phyloP scores from a whole-genome alignment of 2,888 invertebrate genomes.

The Dorcus parallelipipedus region DNA sequence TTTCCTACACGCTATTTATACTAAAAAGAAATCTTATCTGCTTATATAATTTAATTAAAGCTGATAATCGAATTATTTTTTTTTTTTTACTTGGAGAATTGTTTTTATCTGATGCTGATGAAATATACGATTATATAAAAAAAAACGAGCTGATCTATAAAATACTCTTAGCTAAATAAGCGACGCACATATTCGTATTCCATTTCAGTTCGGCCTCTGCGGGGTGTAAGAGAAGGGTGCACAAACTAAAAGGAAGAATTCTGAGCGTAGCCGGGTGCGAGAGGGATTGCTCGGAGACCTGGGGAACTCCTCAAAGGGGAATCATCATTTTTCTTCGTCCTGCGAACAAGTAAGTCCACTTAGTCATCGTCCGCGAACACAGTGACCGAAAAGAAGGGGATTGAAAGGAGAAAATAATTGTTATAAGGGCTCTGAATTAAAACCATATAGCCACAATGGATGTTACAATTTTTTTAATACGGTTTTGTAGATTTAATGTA shows the following conservation, averaged over 20 bases:
- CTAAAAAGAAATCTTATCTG: slow-evolving; percentile 8
- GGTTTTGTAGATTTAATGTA: no score
- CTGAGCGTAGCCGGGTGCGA: slow-evolving; percentile 38
- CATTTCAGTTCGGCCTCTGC: slow-evolving; percentile 22
- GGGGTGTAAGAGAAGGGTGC: slow-evolving; percentile 27
- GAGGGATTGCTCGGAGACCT: slow-evolving; percentile 43
- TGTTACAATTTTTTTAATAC: slow-evolving; percentile 5
- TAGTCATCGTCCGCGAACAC: slow-evolving; percentile 50
- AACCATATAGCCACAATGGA: slow-evolving; percentile 9
- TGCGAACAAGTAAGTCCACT: slow-evolving; percentile 55
- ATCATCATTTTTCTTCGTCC: slow-evolving; percentile 55
- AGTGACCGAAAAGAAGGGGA: slow-evolving; percentile 23
- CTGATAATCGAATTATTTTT: no score
- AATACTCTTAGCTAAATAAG: neutral
- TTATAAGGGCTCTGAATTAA: slow-evolving; percentile 29
- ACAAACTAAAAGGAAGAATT: slow-evolving; percentile 40
- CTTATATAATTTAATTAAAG: slow-evolving; percentile 3
- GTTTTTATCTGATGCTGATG: no score
- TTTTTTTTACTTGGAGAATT: no score
- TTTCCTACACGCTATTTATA: slow-evolving; percentile 8
- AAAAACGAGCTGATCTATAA: no score
- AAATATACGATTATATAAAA: no score
- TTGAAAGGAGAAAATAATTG: slow-evolving; percentile 28
- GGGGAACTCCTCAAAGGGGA: slow-evolving; percentile 49
- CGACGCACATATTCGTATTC: slow-evolving; percentile 19